These are phyloP conservation scores for Geotrupes spiniger DNA, from an alignment of 2,888 invertebrate genomes.

Conservation along the genomic window DNA sequence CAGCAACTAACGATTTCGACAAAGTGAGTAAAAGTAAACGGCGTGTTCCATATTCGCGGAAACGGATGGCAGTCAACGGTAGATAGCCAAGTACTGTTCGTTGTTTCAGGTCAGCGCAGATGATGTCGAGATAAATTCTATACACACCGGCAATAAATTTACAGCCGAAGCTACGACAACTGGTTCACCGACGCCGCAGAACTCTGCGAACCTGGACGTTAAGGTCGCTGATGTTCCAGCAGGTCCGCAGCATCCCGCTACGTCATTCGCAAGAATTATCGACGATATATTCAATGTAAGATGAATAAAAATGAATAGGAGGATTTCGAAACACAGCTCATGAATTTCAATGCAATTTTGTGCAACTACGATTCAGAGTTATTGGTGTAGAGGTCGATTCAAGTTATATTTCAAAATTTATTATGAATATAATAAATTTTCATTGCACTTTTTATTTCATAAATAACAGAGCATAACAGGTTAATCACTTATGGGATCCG, in stretches of 20 bases:
- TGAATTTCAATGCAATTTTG: background rate
- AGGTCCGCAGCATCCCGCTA: conserved; percentile 40
- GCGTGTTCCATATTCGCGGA: conserved; percentile 14
- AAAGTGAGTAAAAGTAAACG: conserved; percentile 33
- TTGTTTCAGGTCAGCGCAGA: conserved; percentile 16
- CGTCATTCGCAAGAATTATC: conserved; percentile 43
- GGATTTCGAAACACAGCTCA: too few species aligned
- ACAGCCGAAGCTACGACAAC: background rate
- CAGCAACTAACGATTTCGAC: conserved; percentile 38
- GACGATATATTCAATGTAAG: conserved; percentile 47
- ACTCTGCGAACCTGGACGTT: background rate
- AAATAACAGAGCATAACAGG: too few species aligned
- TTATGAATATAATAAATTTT: too few species aligned
- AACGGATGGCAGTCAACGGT: conserved; percentile 25
- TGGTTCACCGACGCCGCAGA: conserved; percentile 1
- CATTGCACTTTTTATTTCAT: too few species aligned
- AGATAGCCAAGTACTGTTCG: conserved; percentile 36
- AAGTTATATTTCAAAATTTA: too few species aligned
- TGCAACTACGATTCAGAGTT: too few species aligned
- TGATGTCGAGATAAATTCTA: conserved; percentile 17
- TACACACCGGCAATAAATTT: conserved; percentile 11
- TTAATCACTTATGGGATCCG: too few species aligned
- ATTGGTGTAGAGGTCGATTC: too few species aligned
- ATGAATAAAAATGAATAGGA: too few species aligned
- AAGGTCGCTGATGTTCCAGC: conserved; percentile 28